Evolutionary conservation across 2,888 invertebrate species (phyloP).

Genomic region (Troides helena): DNA sequence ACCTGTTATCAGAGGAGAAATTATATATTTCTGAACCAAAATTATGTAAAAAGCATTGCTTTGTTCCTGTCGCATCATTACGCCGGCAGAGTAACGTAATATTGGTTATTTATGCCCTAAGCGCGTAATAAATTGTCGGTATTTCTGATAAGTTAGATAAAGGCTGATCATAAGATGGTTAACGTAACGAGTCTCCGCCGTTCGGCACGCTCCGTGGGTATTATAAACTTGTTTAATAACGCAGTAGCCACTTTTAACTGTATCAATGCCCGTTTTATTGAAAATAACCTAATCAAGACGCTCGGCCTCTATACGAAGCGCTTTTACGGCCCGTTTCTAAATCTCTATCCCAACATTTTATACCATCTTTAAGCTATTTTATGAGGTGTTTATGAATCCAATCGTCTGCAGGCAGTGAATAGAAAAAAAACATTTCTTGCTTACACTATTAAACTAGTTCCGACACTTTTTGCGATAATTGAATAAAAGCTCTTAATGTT

Average conservation of each 20-base stretch:
- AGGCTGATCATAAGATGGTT: conserved; percentile 61
- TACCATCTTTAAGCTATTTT: conserved; percentile 16
- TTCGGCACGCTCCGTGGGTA: conserved; percentile 38
- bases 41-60: not conserved
- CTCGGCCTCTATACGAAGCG: conserved; percentile 18
- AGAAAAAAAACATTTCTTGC: conserved; percentile 1
- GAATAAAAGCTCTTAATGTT: not conserved
- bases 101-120: conserved; percentile 12
- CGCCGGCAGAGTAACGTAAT: conserved; percentile 7
- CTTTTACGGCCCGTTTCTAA: conserved; percentile 27
- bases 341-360: conserved; percentile 22
- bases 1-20: too few species aligned
- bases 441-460: conserved; percentile 2
- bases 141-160: conserved; percentile 47
- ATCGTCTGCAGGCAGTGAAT: conserved; percentile 14
- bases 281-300: conserved; percentile 44
- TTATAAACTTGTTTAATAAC: conserved; percentile 47
- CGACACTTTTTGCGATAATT: not conserved
- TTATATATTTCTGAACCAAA: too few species aligned
- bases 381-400: conserved; percentile 27
- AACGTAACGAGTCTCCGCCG: conserved; percentile 49
- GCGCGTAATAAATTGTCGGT: conserved; percentile 18
- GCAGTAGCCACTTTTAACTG: conserved; percentile 41
- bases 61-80: not conserved
- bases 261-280: conserved; percentile 47